Evolutionary conservation across 2,888 invertebrate genomes (phyloP), one percentile per base, ranked within the genome.

Genomic region (Bellardia pandia): DNA sequence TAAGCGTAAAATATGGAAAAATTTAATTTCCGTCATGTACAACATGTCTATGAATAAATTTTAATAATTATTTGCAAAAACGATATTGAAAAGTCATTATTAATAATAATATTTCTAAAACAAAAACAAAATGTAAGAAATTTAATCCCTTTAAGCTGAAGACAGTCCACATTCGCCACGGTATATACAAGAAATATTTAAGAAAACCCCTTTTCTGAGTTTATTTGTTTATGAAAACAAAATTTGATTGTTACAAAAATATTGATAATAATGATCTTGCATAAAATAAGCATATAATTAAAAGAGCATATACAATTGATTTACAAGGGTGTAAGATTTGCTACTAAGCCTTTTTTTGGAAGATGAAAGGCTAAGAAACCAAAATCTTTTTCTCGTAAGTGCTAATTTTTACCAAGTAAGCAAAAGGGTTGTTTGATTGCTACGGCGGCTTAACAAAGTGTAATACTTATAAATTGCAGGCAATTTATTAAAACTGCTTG

Each of bases 381-480:
- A 30, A 82, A 71, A 69, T 75, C 74, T 2, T 23, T 23, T 23
- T 23, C 23, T 42, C 51, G 74, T 60, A 81, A 42, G 64, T 23
- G 74, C 37, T 37, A 45, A 42, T 9, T 30, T 48, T 33, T 23
- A 2, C 14, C 60, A 60, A 42, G 37, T 7, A n/a, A 48, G n/a
- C 1, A 64, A 68, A 58, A 45, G 51, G 74, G 78, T 75, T 68
- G 75, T 5, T 11, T 33, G 23, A 2, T 7, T 40, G 40, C 40
- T 42, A 16, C 23, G 48, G n/a, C 40, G 53, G 72, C 81, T 68
- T 77, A 77, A 58, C 60, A 74, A 72, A 68, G 42, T 86, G 58
- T n/a, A 83, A 72, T 84, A 80, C 78, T 83, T 86, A 86, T 42
- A 83, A 83, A 86, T 83, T 84, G 84, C 62, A 80, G 76, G 84